Conservation (phyloP, 2,888 invertebrate genomes). For the Lithophane socia region DNA sequence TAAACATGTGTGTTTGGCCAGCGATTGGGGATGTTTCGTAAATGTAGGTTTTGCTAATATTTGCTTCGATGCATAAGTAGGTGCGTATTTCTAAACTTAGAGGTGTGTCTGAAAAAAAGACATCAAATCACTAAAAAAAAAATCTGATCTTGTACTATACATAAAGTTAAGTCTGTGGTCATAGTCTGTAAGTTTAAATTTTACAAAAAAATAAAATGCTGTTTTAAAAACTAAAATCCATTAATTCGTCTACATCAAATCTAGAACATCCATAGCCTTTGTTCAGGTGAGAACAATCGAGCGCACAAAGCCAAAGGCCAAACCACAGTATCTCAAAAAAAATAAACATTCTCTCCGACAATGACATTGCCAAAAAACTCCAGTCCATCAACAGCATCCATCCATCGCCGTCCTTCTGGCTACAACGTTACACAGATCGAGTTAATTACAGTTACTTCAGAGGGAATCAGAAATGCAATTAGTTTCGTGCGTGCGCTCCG, state of each 20-base stretch:
- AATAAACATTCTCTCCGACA: constrained; percentile 3
- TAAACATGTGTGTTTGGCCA: constrained; percentile 47
- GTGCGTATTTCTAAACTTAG: not conserved
- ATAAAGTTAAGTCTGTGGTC: too few relatives aligned
- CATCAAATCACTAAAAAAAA: not conserved
- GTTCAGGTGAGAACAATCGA: not conserved
- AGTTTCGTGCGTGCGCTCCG: constrained; percentile 81
- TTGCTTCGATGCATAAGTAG: not conserved
- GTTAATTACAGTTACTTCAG: constrained; percentile 86
- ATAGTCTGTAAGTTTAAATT: too few relatives aligned
- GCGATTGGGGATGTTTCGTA: constrained; percentile 1
- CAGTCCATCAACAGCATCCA: constrained; percentile 24
- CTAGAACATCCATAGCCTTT: not conserved
- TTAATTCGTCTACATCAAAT: not conserved
- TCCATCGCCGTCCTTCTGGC: constrained; percentile 62
- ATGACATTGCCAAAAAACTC: constrained; percentile 33
- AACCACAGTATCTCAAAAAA: not conserved
- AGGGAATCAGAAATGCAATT: constrained; percentile 87
- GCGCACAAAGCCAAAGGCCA: not conserved
- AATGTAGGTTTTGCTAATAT: constrained; percentile 1
- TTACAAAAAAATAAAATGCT: not conserved
- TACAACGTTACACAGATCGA: constrained; percentile 72
- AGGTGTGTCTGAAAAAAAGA: not conserved
- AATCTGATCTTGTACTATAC: not conserved
- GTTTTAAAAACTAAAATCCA: not conserved